A percentile compares a stretch with the other conserved stretches of the same genome.
Conservation (phyloP, 2,888 invertebrate genomes). For the Heliothis peltigera region DNA sequence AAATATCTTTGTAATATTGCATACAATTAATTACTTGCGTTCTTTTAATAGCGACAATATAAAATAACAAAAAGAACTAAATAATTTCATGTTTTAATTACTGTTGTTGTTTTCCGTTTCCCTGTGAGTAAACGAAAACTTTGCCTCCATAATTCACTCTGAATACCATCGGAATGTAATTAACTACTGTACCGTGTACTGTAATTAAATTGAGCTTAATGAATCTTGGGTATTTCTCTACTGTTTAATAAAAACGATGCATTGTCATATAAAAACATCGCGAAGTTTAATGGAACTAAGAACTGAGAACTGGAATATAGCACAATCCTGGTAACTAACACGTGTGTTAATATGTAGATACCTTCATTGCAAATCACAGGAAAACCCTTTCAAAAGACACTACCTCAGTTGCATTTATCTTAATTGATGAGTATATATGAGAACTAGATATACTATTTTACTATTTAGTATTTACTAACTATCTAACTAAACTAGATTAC, state of each 20-base stretch:
- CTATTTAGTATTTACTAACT: no score
- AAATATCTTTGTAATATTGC: no score
- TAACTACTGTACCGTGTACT: slow-evolving; percentile 57
- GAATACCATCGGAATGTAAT: slow-evolving; percentile 62
- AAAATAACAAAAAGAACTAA: slow-evolving; percentile 20
- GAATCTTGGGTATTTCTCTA: slow-evolving; percentile 53
- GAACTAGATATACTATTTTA: no score
- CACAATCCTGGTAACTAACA: no score
- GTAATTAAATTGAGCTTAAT: slow-evolving; percentile 62
- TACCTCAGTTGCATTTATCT: no score
- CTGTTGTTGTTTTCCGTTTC: slow-evolving; percentile 40
- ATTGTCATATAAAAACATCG: slow-evolving; percentile 4
- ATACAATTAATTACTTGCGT: not conserved
- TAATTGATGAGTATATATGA: no score
- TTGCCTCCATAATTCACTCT: slow-evolving; percentile 53
- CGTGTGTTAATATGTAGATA: no score
- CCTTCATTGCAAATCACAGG: no score
- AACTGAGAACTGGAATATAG: no score
- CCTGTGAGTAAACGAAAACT: slow-evolving; percentile 49
- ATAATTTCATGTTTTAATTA: slow-evolving; percentile 55
- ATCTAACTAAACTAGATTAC: no score
- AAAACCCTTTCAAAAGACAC: no score
- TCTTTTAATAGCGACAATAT: not conserved
- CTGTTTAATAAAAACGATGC: slow-evolving; percentile 19
- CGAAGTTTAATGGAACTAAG: no score